These are phyloP conservation scores for Buathra laborator DNA, from an alignment of 2,888 invertebrate genomes.

Conservation along the genomic window DNA sequence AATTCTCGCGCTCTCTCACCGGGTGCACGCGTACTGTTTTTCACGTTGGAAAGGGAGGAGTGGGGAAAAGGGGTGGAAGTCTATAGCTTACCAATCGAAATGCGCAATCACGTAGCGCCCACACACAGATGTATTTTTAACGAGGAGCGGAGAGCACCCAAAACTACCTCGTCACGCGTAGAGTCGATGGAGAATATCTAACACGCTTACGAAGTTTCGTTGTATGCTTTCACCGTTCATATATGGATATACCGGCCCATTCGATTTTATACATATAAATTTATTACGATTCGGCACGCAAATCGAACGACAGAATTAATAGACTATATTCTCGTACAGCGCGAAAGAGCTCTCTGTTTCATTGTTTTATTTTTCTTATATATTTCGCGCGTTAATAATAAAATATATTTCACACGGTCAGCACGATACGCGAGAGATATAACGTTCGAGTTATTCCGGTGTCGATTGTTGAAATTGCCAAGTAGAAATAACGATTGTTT, in stretches of 20 bases:
- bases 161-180: constrained; percentile 47
- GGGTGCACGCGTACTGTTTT: constrained; percentile 18
- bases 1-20: constrained; percentile 18
- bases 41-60: too few species aligned
- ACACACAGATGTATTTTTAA: constrained; percentile 52
- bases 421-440: neutral
- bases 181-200: constrained; percentile 20
- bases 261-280: neutral
- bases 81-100: constrained; percentile 36
- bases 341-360: neutral
- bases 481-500: constrained; percentile 3
- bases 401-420: constrained; percentile 4
- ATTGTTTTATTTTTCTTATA: neutral
- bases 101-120: constrained; percentile 45
- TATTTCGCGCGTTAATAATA: neutral
- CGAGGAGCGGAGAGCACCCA: constrained; percentile 15
- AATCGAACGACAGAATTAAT: constrained; percentile 24
- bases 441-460: neutral
- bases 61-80: neutral
- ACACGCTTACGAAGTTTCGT: neutral
- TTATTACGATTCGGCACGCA: neutral
- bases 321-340: neutral
- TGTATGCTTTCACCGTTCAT: neutral
- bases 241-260: neutral
- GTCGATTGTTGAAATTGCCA: neutral